Evolutionary conservation across 2,888 invertebrate genomes (phyloP), one percentile per base, ranked within the genome.

Genomic region (Hirtodrosophila histrioides): DNA sequence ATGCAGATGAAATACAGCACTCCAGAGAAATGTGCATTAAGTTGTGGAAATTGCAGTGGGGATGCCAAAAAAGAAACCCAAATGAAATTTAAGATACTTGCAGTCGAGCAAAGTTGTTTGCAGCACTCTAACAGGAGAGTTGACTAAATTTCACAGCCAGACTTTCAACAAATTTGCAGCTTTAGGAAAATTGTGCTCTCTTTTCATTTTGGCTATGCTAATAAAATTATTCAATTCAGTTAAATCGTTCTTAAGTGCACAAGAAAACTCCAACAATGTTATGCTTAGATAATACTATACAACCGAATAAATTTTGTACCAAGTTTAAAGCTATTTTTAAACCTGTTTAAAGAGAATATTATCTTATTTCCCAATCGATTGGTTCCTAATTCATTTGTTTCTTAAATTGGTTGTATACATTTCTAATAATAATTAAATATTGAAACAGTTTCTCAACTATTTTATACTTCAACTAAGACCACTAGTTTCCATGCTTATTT

Each of bases 111-210:
- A 17, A 62, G n/a, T 53, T 63, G 33, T 43, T 70, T 55, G 48
- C 11, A 29, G 44, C 46, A 36, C 36, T 60, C 24, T n/a, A 51
- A 35, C 40, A n/a, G 31, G 45, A 11, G 31, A 50, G 12, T 57
- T 70, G 77, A 53, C 53, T 54, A 48, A 44, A 44, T 70, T 64
- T 24, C 36, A 12, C 17, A 24, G 46, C 9, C 36, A 53, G 41
- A 57, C 54, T 67, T 51, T 55, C 44, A 49, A 60, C 43, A 73
- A 39, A 53, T 51, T 63, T 53, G 31, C 33, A 45, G 17, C 49
- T 54, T 49, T 27, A 0, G 5, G 4, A 45, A 54, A 55, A 39
- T 56, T 50, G 36, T 27, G 6, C 3, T 27, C 6, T 27, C 6
- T 27, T 27, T 27, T 17, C 17, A 17, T 17, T 40, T 12, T 23